Base-by-base conservation (phyloP, 2,797 vertebrate genomes). In the Sebastes trivittatus region DNA sequence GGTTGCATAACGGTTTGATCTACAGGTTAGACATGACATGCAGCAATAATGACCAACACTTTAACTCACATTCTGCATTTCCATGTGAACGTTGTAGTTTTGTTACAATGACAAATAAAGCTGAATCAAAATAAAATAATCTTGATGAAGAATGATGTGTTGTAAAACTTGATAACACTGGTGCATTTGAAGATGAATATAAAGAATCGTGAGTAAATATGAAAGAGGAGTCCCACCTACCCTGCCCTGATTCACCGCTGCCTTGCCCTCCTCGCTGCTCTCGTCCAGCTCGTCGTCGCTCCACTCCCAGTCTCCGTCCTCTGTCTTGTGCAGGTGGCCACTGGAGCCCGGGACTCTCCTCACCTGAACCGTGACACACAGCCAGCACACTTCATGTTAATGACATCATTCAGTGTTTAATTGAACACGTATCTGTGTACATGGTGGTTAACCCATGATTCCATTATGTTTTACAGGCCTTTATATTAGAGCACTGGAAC, bases 261-360 rank as follows among this genome's bases (percentile, higher is more conserved):
- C 98, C 90, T 97, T 97, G 70, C 97, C 98, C 91, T 99, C 98
- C 82, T 98, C 97, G 0, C 97, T 99, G 85, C 96, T 96, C 77
- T 97, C 97, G 58, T 99, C 98, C 96, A 99, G 95, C 93, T 99
- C 98, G 2, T 99, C 97, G 5, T 99, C 98, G 16, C 98, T 99
- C 98, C 98, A 99, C 90, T 99, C 98, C 98, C 98, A 99, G 84
- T 98, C 98, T 18, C 98, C 98, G 32, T 99, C 97, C 91, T 98
- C 98, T 0, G 97, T 99, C 94, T 99, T 99, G 94, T 99, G 98
- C 74, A 99, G 96, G 87, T 99, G 98, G 64, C 98, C 98, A 2
- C 98, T 99, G 66, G 98, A 99, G 83, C 98, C 98, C 0, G 98
- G 98, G 59, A 99, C 98, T 91, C 98, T 96, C 87, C 98, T 96